Percentiles rank a stretch among this genome's conserved stretches.
phyloP scores from a whole-genome alignment of 1,140 invertebrate species.

The Drosophila asahinai region DNA sequence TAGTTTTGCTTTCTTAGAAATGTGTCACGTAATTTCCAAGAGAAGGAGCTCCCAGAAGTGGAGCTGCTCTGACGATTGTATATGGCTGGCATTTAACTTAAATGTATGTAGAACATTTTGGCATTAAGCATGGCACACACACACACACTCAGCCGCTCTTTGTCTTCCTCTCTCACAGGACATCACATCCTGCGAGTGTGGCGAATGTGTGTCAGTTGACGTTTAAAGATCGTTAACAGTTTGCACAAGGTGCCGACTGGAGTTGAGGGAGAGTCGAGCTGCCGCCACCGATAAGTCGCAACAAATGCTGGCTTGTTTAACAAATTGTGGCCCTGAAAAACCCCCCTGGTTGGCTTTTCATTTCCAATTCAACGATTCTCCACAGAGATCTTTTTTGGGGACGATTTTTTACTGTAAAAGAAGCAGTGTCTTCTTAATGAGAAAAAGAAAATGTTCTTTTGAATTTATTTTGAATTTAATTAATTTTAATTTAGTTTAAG shows the following conservation, averaged over 20 bases:
- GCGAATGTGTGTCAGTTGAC: slow-evolving; percentile 71
- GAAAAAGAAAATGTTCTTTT: too few species aligned
- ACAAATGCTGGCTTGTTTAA: slow-evolving; percentile 38
- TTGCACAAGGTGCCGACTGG: slow-evolving; percentile 35
- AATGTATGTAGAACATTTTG: slow-evolving; percentile 76
- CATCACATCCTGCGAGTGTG: slow-evolving; percentile 42
- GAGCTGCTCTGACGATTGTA: slow-evolving; percentile 63
- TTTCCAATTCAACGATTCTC: background rate
- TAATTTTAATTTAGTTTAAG: too few species aligned
- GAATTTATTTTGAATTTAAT: too few species aligned
- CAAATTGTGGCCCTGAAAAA: slow-evolving; percentile 19
- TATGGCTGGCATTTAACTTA: slow-evolving; percentile 78
- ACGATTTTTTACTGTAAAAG: too few species aligned
- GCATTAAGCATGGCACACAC: slow-evolving; percentile 44
- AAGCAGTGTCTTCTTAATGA: too few species aligned
- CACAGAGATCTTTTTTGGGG: background rate
- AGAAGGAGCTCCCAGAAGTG: slow-evolving; percentile 4
- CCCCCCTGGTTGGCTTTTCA: background rate
- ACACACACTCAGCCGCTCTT: background rate
- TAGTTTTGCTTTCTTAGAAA: slow-evolving; percentile 82
- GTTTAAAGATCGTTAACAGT: slow-evolving; percentile 76
- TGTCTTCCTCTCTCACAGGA: background rate
- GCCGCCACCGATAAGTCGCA: slow-evolving; percentile 24
- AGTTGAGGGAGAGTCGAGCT: slow-evolving; percentile 5
- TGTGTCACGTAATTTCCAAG: slow-evolving; percentile 79